Evolutionary conservation across 92 coral and sea anemone species (phyloP).

Genomic region (Paramuricea clavata): DNA sequence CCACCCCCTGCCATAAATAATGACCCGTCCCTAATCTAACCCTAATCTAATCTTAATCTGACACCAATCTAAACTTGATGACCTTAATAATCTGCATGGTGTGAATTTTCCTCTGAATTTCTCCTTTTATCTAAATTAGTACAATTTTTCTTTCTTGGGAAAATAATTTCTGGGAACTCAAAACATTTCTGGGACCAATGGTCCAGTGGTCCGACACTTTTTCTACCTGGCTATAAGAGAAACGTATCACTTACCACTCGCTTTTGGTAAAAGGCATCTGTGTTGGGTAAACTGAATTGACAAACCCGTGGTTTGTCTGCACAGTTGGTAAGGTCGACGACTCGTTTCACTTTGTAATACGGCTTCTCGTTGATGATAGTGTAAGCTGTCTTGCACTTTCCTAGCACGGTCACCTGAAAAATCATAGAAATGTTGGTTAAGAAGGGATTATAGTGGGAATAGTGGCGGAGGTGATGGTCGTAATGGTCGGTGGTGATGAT

Average conservation of each 20-base stretch:
- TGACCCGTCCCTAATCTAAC: no score
- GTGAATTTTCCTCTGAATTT: no score
- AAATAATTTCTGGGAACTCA: no score
- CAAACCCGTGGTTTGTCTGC: background rate
- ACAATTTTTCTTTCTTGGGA: no score
- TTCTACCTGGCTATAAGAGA: no score
- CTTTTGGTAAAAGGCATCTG: background rate
- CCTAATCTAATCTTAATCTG: no score
- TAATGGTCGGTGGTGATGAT: background rate
- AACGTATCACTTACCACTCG: background rate
- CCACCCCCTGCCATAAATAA: no score
- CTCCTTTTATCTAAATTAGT: no score
- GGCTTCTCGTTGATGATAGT: conserved; percentile 43
- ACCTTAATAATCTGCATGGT: no score
- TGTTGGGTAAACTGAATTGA: conserved; percentile 4
- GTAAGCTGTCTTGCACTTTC: conserved; percentile 81
- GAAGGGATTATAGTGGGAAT: background rate
- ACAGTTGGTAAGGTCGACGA: background rate
- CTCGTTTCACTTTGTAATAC: conserved; percentile 28
- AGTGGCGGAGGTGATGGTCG: background rate
- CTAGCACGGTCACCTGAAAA: conserved; percentile 76
- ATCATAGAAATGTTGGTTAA: conserved; percentile 6
- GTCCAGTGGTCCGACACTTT: no score
- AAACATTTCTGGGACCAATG: no score
- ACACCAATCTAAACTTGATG: no score